phyloP scores from a whole-genome alignment of 2,797 vertebrate genomes.

The Notolabrus celidotus region DNA sequence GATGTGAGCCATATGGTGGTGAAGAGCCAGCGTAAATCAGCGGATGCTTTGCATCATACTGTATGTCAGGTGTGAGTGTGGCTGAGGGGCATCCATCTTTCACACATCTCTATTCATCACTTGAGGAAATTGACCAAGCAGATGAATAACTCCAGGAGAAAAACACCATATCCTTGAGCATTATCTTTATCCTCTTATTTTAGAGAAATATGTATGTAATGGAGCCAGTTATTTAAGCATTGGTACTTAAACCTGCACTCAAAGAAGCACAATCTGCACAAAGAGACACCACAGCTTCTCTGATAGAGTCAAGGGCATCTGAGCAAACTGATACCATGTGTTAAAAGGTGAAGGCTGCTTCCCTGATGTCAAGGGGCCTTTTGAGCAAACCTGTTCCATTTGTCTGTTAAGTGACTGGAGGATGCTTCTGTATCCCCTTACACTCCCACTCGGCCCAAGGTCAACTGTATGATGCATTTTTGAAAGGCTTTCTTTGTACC shows the following conservation, averaged over 20 bases:
- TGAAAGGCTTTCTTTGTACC: slow-evolving; percentile 48
- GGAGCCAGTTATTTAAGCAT: slow-evolving; percentile 33
- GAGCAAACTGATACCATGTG: slow-evolving; percentile 26
- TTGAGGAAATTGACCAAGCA: slow-evolving; percentile 61
- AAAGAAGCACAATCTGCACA: slow-evolving; percentile 2
- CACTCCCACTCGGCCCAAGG: slow-evolving; percentile 47
- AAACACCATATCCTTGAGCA: slow-evolving; percentile 38
- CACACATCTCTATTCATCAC: slow-evolving; percentile 71
- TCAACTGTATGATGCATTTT: slow-evolving; percentile 67
- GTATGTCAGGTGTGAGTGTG: slow-evolving; percentile 61
- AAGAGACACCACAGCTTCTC: neutral
- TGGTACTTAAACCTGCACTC: slow-evolving; percentile 35
- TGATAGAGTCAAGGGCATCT: slow-evolving; percentile 23
- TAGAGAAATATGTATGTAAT: neutral
- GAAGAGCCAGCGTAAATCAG: slow-evolving; percentile 74
- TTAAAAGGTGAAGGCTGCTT: slow-evolving; percentile 53
- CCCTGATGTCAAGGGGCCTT: slow-evolving; percentile 52
- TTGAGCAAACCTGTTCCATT: slow-evolving; percentile 60
- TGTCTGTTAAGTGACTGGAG: slow-evolving; percentile 62
- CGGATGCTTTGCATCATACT: slow-evolving; percentile 69
- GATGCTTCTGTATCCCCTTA: slow-evolving; percentile 47
- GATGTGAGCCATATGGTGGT: slow-evolving; percentile 56
- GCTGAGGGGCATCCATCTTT: slow-evolving; percentile 60
- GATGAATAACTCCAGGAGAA: slow-evolving; percentile 56
- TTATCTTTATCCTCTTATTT: slow-evolving; percentile 6